Percentiles rank a stretch among this genome's conserved stretches.
These are phyloP conservation scores for Phortica variegata DNA, from an alignment of 1,140 invertebrate species.

Conservation along the genomic window DNA sequence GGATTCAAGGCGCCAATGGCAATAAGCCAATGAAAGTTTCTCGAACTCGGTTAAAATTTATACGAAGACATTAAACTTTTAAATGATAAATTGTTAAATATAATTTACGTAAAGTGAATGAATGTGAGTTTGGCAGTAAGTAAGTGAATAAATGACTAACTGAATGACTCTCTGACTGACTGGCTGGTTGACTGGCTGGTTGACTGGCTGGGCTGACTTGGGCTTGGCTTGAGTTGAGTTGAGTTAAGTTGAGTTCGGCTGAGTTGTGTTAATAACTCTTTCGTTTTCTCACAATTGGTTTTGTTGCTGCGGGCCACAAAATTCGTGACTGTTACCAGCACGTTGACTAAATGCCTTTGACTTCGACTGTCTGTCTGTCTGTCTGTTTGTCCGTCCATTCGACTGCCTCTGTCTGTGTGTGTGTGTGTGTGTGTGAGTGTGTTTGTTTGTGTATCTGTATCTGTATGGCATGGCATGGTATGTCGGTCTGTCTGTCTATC, in stretches of 20 bases:
- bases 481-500: too few species aligned
- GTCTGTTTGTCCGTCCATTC: background rate
- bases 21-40: too few species aligned
- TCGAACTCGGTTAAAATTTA: too few species aligned
- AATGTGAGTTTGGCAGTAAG: constrained; percentile 6
- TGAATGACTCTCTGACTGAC: background rate
- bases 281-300: constrained; percentile 3
- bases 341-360: background rate
- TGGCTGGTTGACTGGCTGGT: constrained; percentile 4
- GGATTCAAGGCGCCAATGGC: too few species aligned
- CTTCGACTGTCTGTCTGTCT: too few species aligned
- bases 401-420: background rate
- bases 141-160: too few species aligned
- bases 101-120: constrained; percentile 42
- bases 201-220: constrained; percentile 3
- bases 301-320: too few species aligned
- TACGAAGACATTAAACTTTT: constrained; percentile 54
- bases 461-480: too few species aligned
- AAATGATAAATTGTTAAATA: constrained; percentile 53
- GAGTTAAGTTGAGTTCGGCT: constrained; percentile 23
- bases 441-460: background rate
- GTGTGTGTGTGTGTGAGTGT: constrained; percentile 1
- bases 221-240: constrained; percentile 1
- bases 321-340: constrained; percentile 22
- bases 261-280: constrained; percentile 50